Percentiles rank a stretch among this genome's conserved stretches.
Evolutionary conservation across 2,797 vertebrate genomes (phyloP).

Genomic region (Buphagus erythrorhynchus): DNA sequence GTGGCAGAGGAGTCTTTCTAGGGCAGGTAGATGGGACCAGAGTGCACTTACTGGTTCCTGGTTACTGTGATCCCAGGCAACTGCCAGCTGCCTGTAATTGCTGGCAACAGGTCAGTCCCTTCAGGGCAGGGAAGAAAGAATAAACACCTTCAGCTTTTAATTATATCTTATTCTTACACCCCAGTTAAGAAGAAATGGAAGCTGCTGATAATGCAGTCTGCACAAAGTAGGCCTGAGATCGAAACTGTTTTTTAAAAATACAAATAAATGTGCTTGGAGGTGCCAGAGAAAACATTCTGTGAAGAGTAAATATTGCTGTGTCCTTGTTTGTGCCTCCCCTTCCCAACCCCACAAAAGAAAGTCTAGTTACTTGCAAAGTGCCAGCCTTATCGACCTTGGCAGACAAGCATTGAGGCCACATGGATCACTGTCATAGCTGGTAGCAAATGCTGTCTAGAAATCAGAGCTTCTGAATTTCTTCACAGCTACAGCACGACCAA

Average conservation of each 20-base stretch:
- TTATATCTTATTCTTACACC: not conserved
- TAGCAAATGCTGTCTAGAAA: not conserved
- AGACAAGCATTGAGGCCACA: not conserved
- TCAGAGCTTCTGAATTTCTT: not conserved
- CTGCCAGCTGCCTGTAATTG: not conserved
- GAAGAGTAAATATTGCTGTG: not conserved
- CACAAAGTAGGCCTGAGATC: not conserved
- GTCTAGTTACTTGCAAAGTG: not conserved
- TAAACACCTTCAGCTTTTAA: not conserved
- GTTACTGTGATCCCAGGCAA: not conserved
- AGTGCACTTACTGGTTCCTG: not conserved
- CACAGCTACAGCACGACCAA: not conserved
- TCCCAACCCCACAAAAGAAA: not conserved
- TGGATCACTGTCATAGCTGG: not conserved
- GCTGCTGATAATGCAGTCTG: not conserved
- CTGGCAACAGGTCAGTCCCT: not conserved
- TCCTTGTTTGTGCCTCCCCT: not conserved
- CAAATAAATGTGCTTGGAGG: not conserved
- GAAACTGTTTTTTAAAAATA: not conserved
- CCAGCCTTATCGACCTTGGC: rapidly evolving
- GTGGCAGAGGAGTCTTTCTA: not conserved
- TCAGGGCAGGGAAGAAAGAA: slow-evolving; percentile 4
- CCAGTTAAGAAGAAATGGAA: not conserved
- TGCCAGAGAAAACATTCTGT: not conserved
- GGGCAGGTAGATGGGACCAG: not conserved